Percentiles rank a stretch among this genome's conserved stretches.
These are phyloP conservation scores for Panagrolaimus sp. DNA, from an alignment of 1,140 invertebrate species.

Conservation along the genomic window DNA sequence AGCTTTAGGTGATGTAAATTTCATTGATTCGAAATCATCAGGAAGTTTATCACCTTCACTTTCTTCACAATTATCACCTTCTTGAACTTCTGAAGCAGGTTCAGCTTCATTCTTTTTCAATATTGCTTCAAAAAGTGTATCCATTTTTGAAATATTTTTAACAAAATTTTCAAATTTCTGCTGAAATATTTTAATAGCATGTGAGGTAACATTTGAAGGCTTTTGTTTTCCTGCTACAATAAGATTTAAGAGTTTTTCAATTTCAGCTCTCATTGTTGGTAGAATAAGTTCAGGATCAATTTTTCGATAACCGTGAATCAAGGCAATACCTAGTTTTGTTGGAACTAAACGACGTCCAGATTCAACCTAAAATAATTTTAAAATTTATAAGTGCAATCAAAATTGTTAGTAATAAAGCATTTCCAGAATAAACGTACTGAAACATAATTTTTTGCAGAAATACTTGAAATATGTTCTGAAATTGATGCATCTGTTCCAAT, in stretches of 20 bases:
- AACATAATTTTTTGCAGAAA: slow-evolving; percentile 94
- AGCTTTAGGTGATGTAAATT: too few relatives aligned
- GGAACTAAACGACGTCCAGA: slow-evolving; percentile 57
- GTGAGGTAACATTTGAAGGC: slow-evolving; percentile 66
- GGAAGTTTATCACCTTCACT: too few relatives aligned
- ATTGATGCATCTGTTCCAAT: slow-evolving; percentile 98
- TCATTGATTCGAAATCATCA: too few relatives aligned
- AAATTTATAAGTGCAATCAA: too few relatives aligned
- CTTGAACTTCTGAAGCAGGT: too few relatives aligned
- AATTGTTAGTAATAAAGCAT: too few relatives aligned
- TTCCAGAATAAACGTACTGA: too few relatives aligned
- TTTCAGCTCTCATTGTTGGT: slow-evolving; percentile 89
- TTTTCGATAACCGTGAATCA: slow-evolving; percentile 87
- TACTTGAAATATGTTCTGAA: slow-evolving; percentile 99
- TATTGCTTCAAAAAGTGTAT: slow-evolving; percentile 88
- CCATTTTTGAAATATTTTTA: slow-evolving; percentile 81
- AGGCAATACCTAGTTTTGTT: slow-evolving; percentile 75
- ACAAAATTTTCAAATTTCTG: slow-evolving; percentile 94
- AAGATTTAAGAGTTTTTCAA: slow-evolving; percentile 92
- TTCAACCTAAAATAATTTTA: slow-evolving; percentile 33
- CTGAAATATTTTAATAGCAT: slow-evolving; percentile 87
- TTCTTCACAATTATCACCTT: too few relatives aligned
- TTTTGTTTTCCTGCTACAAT: slow-evolving; percentile 84
- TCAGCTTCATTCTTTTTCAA: too few relatives aligned
- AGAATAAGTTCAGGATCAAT: slow-evolving; percentile 89